Base-by-base conservation (phyloP, 2,888 invertebrate genomes). In the Nemotelus pantherinus region DNA sequence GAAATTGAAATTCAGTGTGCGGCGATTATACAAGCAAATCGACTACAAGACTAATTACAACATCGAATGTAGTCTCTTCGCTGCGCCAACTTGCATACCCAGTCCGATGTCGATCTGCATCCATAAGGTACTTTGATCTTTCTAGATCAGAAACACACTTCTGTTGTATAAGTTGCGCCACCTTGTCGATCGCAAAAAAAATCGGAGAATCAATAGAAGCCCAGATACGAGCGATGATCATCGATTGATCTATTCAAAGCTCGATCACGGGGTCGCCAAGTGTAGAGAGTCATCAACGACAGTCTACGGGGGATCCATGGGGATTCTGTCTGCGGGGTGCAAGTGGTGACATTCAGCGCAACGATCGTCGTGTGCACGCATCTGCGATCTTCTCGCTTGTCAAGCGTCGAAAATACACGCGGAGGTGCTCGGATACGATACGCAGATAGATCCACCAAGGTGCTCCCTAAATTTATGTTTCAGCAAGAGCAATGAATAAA, bases 11-110 rank as follows among this genome's bases (percentile, higher is more conserved):
- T 71, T 55, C n/a, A 47, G 43, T 53, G 25, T n/a, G 55, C 41
- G 41, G 55, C 57, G 71, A 71, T 55, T 44, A 53, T 71, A 25
- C 71, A 55, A 47, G 39, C 63, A 47, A 41, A 65, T 55, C 44
- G 25, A 25, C 53, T 71, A 57, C 71, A 41, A 57, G 55, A 57
- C 71, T 71, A 71, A 71, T 55, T 71, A 48, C 55, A 47, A 65
- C 63, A 63, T 63, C 63, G 43, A 25, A 39, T 39, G 9, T 63
- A 9, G 39, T 43, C 43, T 63, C 63, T 58, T 58, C 43, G 63
- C 63, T 43, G 57, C 53, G 53, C 10, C 53, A 7, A 50, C 10
- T 50, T 10, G 53, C 10, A 10, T 57, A 57, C 3, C 10, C 57
- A 57, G 4, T 3, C 25, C 57, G 57, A n/a, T 25, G 57, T 57